phyloP scores from a whole-genome alignment of 2,113 vertebrate genomes.

The Lamprotornis superbus region DNA sequence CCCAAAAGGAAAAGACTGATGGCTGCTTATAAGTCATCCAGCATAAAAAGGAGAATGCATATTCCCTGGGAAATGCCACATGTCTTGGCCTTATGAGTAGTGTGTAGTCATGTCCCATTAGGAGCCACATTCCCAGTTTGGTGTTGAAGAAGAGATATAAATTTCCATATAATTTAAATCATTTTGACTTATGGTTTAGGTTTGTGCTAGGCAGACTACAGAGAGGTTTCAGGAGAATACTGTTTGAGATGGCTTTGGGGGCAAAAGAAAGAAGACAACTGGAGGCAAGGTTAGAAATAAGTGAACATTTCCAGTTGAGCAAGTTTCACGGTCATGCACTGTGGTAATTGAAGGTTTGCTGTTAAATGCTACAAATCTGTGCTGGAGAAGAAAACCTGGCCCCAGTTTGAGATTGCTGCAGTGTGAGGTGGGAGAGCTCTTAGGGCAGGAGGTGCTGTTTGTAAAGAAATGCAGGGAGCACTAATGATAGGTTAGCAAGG shows the following conservation, averaged over 20 bases:
- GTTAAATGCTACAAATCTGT: background rate
- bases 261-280: conserved; percentile 27
- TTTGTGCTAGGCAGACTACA: background rate
- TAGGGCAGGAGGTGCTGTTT: background rate
- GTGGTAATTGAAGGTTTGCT: conserved; percentile 65
- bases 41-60: background rate
- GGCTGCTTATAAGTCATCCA: background rate
- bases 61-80: conserved; percentile 35
- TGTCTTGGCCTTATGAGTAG: conserved; percentile 35
- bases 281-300: conserved; percentile 66
- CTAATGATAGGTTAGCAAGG: background rate
- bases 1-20: background rate
- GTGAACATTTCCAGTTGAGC: conserved; percentile 42
- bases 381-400: background rate
- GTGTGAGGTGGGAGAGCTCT: background rate
- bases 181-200: background rate
- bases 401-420: background rate
- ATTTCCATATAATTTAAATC: conserved; percentile 50
- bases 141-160: conserved; percentile 9
- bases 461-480: background rate
- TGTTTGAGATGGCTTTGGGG: conserved; percentile 16
- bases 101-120: background rate
- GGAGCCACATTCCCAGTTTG: background rate
- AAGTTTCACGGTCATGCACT: conserved; percentile 51
- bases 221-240: background rate